Base-by-base conservation (phyloP, 2,113 vertebrate species). In the Canis aureus region DNA sequence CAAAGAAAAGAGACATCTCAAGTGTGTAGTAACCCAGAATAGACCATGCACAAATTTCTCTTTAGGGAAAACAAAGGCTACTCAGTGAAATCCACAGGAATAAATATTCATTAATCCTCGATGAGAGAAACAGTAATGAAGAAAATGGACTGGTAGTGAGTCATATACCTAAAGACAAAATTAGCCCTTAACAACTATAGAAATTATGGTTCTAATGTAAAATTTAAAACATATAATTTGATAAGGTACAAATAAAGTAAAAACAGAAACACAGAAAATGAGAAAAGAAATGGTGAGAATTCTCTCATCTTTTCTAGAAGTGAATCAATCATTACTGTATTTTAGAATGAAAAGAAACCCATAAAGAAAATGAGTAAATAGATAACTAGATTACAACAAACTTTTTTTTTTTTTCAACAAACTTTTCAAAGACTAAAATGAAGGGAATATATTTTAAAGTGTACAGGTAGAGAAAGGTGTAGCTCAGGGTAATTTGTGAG, bases 161-260 rank as follows among this genome's bases (percentile, higher is more conserved):
- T 51, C 7, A 80, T 25, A 91, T n/a, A 69, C 29, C n/a, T 66
- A 64, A 53, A 78, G 11, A 85, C 16, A 60, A 55, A 69, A 79
- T 78, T 64, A 38, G 74, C 15, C 76, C 5, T 22, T 55, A 78
- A 85, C 53, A 69, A 79, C 12, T 71, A 4, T 53, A 43, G 22
- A n/a, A 91, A 91, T 51, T 60, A 79, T 19, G 53, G 43, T 86
- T 60, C 53, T 57, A 55, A 1, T 55, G 4, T 8, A 82, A 1
- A 74, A 83, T 29, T 78, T 69, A 67, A 85, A 91, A 59, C 43
- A 19, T 13, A 27, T 11, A 51, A 60, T 22, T 60, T 79, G 15
- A 84, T 51, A 78, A 95, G 59, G 32, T 27, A 91, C 8, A 73
- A 83, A 60, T 80, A 91, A 91, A 76, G 78, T 49, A 67, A 84